Conservation (phyloP, 2,797 vertebrate genomes). For the Girardinus metallicus region DNA sequence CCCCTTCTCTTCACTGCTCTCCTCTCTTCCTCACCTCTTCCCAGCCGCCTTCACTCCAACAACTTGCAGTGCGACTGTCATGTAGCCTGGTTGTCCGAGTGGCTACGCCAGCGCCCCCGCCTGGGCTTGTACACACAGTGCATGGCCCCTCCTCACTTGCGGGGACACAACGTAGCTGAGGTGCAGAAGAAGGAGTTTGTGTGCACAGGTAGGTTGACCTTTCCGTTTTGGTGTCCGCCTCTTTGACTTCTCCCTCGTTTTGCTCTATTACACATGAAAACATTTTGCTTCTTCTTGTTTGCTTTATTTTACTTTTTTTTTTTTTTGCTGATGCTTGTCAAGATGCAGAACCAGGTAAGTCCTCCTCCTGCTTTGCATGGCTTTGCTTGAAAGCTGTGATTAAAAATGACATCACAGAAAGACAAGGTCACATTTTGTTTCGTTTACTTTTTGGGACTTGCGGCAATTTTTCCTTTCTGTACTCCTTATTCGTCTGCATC, state of each 20-base stretch:
- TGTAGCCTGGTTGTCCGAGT: constrained; percentile 97
- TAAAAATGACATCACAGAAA: background rate
- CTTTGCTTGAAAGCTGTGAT: constrained; percentile 18
- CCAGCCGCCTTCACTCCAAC: constrained; percentile 96
- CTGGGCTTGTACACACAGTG: constrained; percentile 98
- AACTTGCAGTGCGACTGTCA: constrained; percentile 97
- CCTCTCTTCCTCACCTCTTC: background rate
- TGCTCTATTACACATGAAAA: constrained; percentile 30
- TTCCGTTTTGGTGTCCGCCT: background rate
- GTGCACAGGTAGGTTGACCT: constrained; percentile 87
- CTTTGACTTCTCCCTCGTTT: constrained; percentile 10
- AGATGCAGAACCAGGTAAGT: constrained; percentile 96
- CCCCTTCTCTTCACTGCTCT: background rate
- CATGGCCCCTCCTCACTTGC: constrained; percentile 90
- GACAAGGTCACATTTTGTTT: constrained; percentile 24
- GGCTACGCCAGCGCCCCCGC: constrained; percentile 94
- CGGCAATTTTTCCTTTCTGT: constrained; percentile 14
- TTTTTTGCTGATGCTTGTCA: constrained; percentile 76
- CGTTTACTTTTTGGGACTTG: background rate
- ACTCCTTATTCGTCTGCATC: constrained; percentile 8
- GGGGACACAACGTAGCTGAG: constrained; percentile 96
- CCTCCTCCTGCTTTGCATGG: constrained; percentile 35
- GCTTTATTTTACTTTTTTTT: constrained; percentile 45
- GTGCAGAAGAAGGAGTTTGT: constrained; percentile 96
- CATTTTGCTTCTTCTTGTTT: constrained; percentile 53